A percentile compares a stretch with the other conserved stretches of the same genome.
phyloP scores from a whole-genome alignment of 2,888 invertebrate genomes.

The Carcina quercana region DNA sequence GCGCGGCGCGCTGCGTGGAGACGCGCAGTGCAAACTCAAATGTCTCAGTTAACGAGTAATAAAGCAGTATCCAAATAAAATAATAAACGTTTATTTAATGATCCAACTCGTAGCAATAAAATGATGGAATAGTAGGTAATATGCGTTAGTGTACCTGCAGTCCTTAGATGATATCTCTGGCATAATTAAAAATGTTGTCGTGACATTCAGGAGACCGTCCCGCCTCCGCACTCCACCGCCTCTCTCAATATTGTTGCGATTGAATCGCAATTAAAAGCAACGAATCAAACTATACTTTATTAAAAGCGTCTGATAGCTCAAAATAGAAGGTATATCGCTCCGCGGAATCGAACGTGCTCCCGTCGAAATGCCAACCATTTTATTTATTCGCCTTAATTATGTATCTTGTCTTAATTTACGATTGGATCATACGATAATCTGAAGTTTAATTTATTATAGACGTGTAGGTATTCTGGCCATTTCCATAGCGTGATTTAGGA shows the following conservation, averaged over 20 bases:
- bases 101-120: conserved; percentile 11
- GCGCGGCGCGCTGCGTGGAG: background rate
- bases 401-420: conserved; percentile 76
- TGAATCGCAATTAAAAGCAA: conserved; percentile 71
- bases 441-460: conserved; percentile 69
- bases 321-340: conserved; percentile 54
- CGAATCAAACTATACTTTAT: conserved; percentile 72
- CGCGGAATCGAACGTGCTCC: conserved; percentile 70
- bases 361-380: conserved; percentile 74
- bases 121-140: conserved; percentile 66
- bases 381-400: conserved; percentile 75
- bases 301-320: conserved; percentile 66
- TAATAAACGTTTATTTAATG: conserved; percentile 23
- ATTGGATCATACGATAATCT: conserved; percentile 75
- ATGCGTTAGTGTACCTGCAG: conserved; percentile 57
- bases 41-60: conserved; percentile 30
- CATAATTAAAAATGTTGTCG: conserved; percentile 75
- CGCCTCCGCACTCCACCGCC: conserved; percentile 64
- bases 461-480: conserved; percentile 67
- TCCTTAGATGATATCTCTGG: conserved; percentile 69
- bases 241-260: conserved; percentile 71
- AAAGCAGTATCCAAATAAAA: conserved; percentile 48
- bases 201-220: conserved; percentile 69
- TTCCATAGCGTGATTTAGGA: conserved; percentile 73
- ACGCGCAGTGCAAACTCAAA: background rate